Evolutionary conservation across 2,888 invertebrate genomes (phyloP), one percentile per base, ranked within the genome.

Genomic region (Leptura quadrifasciata): DNA sequence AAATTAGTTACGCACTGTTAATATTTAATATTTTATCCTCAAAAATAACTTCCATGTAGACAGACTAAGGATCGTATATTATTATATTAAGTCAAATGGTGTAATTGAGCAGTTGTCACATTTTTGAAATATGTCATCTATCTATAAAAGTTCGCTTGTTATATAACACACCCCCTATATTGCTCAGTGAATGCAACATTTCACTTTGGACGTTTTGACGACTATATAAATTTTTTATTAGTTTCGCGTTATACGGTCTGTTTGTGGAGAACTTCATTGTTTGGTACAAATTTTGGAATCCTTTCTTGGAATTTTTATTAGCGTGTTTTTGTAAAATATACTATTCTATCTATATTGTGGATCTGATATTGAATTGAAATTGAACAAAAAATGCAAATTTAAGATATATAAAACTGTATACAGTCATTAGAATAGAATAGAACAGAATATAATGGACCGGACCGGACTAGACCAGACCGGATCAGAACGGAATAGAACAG

Each of bases 221-320:
- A 84, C 84, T 85, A 81, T 83, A 86, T 86, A 85, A 85, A 84
- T 84, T 79, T 83, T 83, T 81, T 83, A 85, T 85, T 81, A 83
- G 80, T 78, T 80, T 82, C 79, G 78, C 80, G 82, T 84, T 80
- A 74, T 27, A 52, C 58, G 68, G 68, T 58, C 20, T 47, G 55
- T 76, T 76, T 76, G 75, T 73, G 70, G 27, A 58, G 17, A 9
- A 8, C 15, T 72, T 72, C 24, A 64, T 73, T 65, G 61, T 69
- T 58, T 55, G 39, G n/a, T 73, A 73, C 64, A 72, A 69, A 76
- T 76, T 57, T 18, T 21, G 21, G 10, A 10, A n/a, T n/a, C 2
- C 5, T 69, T 72, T 68, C n/a, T n/a, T 18, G 60, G 24, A 31
- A 20, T n/a, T 27, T 61, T 17, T 58, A 18, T 52, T 68, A n/a